Evolutionary conservation across 1,140 invertebrate species (phyloP).

Genomic region (Euschistus heros): DNA sequence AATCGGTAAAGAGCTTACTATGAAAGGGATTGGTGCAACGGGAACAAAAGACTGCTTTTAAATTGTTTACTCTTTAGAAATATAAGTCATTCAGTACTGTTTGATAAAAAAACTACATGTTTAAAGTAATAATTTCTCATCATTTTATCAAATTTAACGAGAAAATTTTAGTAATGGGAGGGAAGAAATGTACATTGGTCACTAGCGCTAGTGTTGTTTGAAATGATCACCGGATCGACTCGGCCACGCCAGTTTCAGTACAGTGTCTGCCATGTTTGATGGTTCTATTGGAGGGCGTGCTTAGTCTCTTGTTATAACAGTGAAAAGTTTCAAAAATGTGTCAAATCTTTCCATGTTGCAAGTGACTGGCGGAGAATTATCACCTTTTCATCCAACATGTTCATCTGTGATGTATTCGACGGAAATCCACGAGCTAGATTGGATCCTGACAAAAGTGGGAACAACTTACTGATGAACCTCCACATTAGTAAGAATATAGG

Average conservation of each 20-base stretch:
- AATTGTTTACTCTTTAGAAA: not conserved
- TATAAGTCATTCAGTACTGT: not conserved
- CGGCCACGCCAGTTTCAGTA: conserved; percentile 26
- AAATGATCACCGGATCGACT: conserved; percentile 16
- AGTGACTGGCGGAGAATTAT: not conserved
- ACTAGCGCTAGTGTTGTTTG: conserved; percentile 15
- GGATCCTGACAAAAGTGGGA: conserved; percentile 1
- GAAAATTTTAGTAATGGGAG: not conserved
- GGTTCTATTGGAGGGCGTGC: conserved; percentile 21
- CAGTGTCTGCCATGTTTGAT: conserved; percentile 28
- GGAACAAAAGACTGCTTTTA: not conserved
- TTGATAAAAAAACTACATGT: not conserved
- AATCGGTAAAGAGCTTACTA: conserved; percentile 2
- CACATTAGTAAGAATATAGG: conserved; percentile 19
- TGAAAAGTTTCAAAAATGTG: conserved; percentile 11
- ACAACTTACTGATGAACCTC: not conserved
- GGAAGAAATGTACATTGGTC: conserved; percentile 6
- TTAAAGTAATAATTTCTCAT: not conserved
- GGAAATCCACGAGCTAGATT: not conserved
- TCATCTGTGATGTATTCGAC: not conserved
- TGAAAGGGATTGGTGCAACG: not conserved
- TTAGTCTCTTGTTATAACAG: conserved; percentile 17
- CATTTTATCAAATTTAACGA: not conserved
- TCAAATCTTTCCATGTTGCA: not conserved
- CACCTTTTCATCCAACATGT: conserved; percentile 8